Evolutionary conservation across 2,888 invertebrate genomes (phyloP).

Genomic region (Kryphioiulus occultus): DNA sequence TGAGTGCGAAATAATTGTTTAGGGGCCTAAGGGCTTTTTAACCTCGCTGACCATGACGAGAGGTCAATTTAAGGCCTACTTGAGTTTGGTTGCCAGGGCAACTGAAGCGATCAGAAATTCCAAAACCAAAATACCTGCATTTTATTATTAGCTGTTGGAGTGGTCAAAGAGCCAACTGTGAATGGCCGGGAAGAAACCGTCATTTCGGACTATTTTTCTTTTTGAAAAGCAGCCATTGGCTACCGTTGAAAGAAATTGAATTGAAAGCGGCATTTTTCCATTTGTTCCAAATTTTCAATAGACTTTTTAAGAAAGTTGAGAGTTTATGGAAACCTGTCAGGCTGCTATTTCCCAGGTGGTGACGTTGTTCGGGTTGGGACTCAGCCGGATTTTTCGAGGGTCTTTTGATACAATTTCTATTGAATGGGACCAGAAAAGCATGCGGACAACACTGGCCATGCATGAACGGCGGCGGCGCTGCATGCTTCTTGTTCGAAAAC

Average conservation of each 20-base stretch:
- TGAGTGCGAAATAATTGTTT: not conserved
- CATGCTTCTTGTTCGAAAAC: constrained; percentile 22
- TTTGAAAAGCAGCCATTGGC: not conserved
- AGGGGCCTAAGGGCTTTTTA: constrained; percentile 30
- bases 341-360: constrained; percentile 45
- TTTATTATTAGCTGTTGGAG: constrained; percentile 1
- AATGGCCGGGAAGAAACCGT: not conserved
- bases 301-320: constrained; percentile 42
- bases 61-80: not conserved
- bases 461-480: not conserved
- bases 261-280: constrained; percentile 31
- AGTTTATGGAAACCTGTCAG: constrained; percentile 47
- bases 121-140: constrained; percentile 9
- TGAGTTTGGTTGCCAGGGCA: not conserved
- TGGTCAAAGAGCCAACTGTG: not conserved
- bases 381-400: not conserved
- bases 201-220: constrained; percentile 9
- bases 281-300: constrained; percentile 43
- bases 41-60: not conserved
- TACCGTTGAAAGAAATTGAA: constrained; percentile 1
- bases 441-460: not conserved
- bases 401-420: constrained; percentile 30
- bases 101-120: not conserved
- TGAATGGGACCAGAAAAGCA: constrained; percentile 20
- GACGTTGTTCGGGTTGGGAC: not conserved